Evolutionary conservation across 2,888 invertebrate genomes (phyloP).

Genomic region (Agrochola litura): DNA sequence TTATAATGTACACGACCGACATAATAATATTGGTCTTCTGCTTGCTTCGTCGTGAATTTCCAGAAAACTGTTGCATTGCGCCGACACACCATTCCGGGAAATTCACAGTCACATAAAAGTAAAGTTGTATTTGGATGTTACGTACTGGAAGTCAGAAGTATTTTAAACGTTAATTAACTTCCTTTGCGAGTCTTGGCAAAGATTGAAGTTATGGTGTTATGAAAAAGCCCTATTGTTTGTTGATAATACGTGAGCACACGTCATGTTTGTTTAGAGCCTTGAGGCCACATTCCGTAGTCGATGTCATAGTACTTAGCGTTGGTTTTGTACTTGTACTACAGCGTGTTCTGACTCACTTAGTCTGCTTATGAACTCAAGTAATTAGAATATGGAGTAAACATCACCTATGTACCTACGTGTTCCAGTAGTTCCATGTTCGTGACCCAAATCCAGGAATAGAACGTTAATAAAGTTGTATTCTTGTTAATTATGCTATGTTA

Average conservation of each 20-base stretch:
- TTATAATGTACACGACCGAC: constrained; percentile 27
- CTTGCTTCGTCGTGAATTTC: constrained; percentile 30
- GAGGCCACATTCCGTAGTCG: constrained; percentile 85
- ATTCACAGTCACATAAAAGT: constrained; percentile 46
- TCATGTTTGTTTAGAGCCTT: constrained; percentile 79
- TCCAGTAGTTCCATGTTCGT: constrained; percentile 65
- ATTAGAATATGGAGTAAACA: constrained; percentile 70
- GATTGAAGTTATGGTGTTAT: constrained; percentile 64
- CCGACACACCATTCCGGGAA: constrained; percentile 50
- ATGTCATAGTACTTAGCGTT: constrained; percentile 85
- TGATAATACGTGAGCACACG: constrained; percentile 77
- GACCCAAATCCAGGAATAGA: constrained; percentile 74
- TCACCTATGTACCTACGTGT: constrained; percentile 61
- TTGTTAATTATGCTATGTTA: constrained; percentile 72
- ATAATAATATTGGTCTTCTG: constrained; percentile 40
- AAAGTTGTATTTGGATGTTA: constrained; percentile 29
- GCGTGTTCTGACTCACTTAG: constrained; percentile 63
- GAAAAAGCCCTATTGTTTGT: constrained; percentile 77
- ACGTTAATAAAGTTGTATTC: constrained; percentile 70
- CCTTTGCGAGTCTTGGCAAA: constrained; percentile 50
- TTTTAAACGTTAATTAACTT: constrained; percentile 44
- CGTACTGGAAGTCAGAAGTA: constrained; percentile 23
- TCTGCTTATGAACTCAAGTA: constrained; percentile 59
- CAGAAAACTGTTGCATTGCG: constrained; percentile 51
- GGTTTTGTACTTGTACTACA: constrained; percentile 62